Conservation (phyloP, 2,797 vertebrate species). For the Gorsachius magnificus region DNA sequence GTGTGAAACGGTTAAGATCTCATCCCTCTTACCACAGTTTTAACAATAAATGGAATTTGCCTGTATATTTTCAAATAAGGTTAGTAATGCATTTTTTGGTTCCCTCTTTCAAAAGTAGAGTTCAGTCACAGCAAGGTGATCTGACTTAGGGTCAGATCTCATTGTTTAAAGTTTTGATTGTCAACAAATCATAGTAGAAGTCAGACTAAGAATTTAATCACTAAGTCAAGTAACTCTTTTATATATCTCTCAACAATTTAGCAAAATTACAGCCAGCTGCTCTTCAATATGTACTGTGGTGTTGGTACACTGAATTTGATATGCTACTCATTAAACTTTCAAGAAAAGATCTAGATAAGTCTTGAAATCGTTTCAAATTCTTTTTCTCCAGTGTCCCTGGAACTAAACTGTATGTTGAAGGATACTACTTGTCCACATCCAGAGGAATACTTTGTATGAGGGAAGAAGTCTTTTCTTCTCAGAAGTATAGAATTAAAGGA, state of each 20-base stretch:
- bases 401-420: not conserved
- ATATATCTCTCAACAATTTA: not conserved
- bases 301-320: not conserved
- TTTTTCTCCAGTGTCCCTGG: not conserved
- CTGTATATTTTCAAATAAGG: slow-evolving; percentile 98
- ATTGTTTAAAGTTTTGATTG: not conserved
- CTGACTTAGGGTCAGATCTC: not conserved
- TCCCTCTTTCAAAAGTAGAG: not conserved
- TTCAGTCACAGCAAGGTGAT: not conserved
- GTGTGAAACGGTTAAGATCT: slow-evolving; percentile 88
- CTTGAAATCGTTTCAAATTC: not conserved
- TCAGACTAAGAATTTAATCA: not conserved
- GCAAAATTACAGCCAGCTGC: not conserved
- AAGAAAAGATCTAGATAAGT: not conserved
- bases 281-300: not conserved
- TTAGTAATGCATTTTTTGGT: slow-evolving; percentile 59
- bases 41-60: slow-evolving; percentile 95
- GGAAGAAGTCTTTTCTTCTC: not conserved
- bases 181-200: not conserved
- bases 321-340: not conserved
- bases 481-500: not conserved
- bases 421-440: not conserved
- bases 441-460: not conserved
- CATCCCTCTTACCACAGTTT: slow-evolving; percentile 91
- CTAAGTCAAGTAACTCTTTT: not conserved